Evolutionary conservation across 2,888 invertebrate species (phyloP).

Genomic region (Acleris sparsana): DNA sequence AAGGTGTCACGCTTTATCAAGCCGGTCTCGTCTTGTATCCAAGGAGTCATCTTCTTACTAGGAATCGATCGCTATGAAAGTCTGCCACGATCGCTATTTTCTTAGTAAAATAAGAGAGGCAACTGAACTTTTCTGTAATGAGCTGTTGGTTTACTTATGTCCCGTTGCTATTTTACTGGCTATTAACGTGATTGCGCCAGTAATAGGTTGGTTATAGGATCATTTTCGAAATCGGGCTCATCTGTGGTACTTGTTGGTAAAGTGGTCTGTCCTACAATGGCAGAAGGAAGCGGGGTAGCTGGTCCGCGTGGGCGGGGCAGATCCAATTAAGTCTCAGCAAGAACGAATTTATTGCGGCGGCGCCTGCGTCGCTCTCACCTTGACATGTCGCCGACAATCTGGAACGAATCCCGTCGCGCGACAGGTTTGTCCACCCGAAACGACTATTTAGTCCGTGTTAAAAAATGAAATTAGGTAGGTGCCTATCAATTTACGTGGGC

Average conservation of each 20-base stretch:
- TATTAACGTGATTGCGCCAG: constrained; percentile 12
- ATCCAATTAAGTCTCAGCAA: constrained; percentile 71
- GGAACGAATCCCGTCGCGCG: constrained; percentile 54
- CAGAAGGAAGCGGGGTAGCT: constrained; percentile 40
- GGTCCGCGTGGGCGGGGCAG: constrained; percentile 63
- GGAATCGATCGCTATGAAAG: constrained; percentile 30
- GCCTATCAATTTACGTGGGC: constrained; percentile 18
- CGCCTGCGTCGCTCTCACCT: constrained; percentile 51
- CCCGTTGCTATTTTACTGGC: constrained; percentile 15
- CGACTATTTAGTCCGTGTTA: constrained; percentile 12
- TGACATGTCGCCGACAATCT: constrained; percentile 52
- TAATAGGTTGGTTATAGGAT: constrained; percentile 1
- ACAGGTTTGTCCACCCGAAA: constrained; percentile 49
- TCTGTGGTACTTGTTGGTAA: constrained; percentile 23
- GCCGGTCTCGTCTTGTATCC: constrained; percentile 13
- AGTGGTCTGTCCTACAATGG: constrained; percentile 33
- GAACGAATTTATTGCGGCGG: constrained; percentile 70
- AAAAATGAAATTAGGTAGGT: constrained; percentile 10
- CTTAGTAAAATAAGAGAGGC: constrained; percentile 14
- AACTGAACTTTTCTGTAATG: constrained; percentile 3
- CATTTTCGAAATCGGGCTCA: constrained; percentile 24
- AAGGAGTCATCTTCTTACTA: constrained; percentile 32
- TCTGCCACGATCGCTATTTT: constrained; percentile 18
- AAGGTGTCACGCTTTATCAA: constrained; percentile 16
- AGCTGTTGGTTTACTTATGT: constrained; percentile 5